phyloP scores from a whole-genome alignment of 2,797 vertebrate species.

The Poecilia picta region DNA sequence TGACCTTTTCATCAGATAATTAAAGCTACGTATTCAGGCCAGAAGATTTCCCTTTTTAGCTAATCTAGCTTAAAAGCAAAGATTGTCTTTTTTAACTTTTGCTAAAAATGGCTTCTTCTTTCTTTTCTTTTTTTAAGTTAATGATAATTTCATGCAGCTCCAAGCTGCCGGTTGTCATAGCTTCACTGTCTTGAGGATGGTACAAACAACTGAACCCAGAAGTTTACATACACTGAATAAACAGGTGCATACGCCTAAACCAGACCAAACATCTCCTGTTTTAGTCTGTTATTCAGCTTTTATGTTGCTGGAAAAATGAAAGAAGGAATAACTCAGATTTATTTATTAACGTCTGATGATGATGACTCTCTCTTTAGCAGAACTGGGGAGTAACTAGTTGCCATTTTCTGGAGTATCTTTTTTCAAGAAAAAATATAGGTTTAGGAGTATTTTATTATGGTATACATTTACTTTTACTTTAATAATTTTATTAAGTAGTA shows the following conservation, averaged over 20 bases:
- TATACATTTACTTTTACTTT: too few relatives aligned
- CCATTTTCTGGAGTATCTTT: too few relatives aligned
- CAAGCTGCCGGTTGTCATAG: not conserved
- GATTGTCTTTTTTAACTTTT: not conserved
- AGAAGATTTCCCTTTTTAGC: not conserved
- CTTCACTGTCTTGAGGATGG: not conserved
- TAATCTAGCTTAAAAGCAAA: not conserved
- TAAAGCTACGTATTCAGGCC: constrained; percentile 6
- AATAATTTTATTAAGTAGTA: too few relatives aligned
- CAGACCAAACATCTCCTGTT: too few relatives aligned
- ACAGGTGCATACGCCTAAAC: not conserved
- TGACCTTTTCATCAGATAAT: constrained; percentile 36
- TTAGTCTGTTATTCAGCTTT: not conserved
- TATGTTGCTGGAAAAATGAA: not conserved
- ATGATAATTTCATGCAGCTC: not conserved
- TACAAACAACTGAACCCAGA: not conserved
- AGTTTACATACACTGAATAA: not conserved
- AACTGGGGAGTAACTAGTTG: too few relatives aligned
- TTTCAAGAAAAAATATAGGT: too few relatives aligned
- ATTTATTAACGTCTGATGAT: too few relatives aligned
- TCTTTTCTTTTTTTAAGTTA: not conserved
- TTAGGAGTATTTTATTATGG: too few relatives aligned
- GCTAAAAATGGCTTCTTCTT: too few relatives aligned
- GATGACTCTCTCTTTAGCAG: too few relatives aligned
- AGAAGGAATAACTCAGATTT: not conserved